These are phyloP conservation scores for Popillia japonica DNA, from an alignment of 1,140 invertebrate genomes.

Conservation along the genomic window DNA sequence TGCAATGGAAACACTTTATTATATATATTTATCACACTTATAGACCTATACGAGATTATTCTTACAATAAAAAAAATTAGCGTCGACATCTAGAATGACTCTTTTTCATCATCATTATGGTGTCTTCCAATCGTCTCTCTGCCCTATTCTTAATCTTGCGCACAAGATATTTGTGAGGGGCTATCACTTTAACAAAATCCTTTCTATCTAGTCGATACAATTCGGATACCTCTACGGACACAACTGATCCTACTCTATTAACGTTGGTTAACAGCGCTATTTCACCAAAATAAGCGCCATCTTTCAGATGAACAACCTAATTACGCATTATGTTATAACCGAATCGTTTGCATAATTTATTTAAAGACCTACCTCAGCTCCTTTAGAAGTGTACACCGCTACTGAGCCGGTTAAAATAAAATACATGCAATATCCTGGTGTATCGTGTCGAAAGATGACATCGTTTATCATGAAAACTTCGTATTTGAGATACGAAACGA, in stretches of 20 bases:
- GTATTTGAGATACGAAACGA: slow-evolving; percentile 48
- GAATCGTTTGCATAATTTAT: too few species aligned
- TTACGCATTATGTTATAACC: too few species aligned
- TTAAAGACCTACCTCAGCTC: slow-evolving; percentile 65
- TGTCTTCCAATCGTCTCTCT: not conserved
- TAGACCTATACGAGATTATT: not conserved
- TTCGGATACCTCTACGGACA: slow-evolving; percentile 67
- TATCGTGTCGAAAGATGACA: slow-evolving; percentile 63
- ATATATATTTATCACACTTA: slow-evolving; percentile 1
- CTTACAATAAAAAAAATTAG: not conserved
- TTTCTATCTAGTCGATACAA: slow-evolving; percentile 62
- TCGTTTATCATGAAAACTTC: slow-evolving; percentile 54
- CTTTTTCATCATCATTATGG: not conserved
- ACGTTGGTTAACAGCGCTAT: slow-evolving; percentile 58
- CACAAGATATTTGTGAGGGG: not conserved
- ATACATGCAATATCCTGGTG: slow-evolving; percentile 68
- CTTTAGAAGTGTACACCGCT: slow-evolving; percentile 64
- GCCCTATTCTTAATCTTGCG: not conserved
- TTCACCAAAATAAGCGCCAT: slow-evolving; percentile 54
- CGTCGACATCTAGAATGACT: not conserved
- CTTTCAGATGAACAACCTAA: slow-evolving; percentile 47
- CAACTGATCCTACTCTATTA: slow-evolving; percentile 60
- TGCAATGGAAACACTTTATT: not conserved
- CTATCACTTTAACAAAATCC: slow-evolving; percentile 56
- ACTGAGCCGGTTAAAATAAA: slow-evolving; percentile 67